These are phyloP conservation scores for honey bee (Apis mellifera) DNA, from an alignment of 1,140 invertebrate genomes.

Conservation along the genomic window Amel_HAv3.1 CM009946.2:6573501-6574000, in stretches of 20 bases:
- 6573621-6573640: constrained; percentile 87
- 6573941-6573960: constrained; percentile 67
- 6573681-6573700: constrained; percentile 86
- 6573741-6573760: constrained; percentile 83
- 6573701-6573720: constrained; percentile 87
- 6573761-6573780: constrained; percentile 73
- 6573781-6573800: constrained; percentile 71
- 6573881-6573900: constrained; percentile 71
- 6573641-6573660: constrained; percentile 90
- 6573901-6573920: constrained; percentile 74
- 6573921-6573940: constrained; percentile 71
- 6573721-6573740: constrained; percentile 87
- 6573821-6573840: constrained; percentile 49
- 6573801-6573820: constrained; percentile 72
- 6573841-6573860: constrained; percentile 68
- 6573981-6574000: constrained; percentile 21
- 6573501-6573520: background rate
- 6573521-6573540: constrained; percentile 72
- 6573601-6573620: constrained; percentile 91
- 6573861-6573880: constrained; percentile 65
- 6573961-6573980: constrained; percentile 67
- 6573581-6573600: constrained; percentile 91
- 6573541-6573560: constrained; percentile 90
- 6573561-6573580: constrained; percentile 93
- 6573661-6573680: constrained; percentile 85